phyloP scores from a whole-genome alignment of 2,113 vertebrate species.

The Candoia aspera region DNA sequence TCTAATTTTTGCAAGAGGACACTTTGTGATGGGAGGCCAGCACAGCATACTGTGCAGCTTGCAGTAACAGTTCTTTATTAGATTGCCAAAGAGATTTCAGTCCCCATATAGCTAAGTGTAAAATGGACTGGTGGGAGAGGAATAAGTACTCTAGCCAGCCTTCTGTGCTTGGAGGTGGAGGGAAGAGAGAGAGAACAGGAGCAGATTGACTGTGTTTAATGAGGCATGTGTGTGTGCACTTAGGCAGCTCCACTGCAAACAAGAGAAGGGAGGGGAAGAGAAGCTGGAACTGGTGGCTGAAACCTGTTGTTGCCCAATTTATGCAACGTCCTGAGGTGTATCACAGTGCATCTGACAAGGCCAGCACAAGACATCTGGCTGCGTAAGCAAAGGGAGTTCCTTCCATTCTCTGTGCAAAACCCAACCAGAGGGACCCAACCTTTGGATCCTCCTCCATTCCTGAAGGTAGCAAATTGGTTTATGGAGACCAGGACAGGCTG shows the following conservation, averaged over 20 bases:
- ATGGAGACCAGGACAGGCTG: not conserved
- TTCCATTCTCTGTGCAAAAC: not conserved
- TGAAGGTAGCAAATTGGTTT: not conserved
- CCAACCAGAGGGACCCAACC: not conserved
- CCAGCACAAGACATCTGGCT: not conserved
- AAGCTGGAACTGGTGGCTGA: not conserved
- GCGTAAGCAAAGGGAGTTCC: not conserved
- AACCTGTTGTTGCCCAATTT: not conserved
- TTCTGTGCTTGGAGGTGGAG: not conserved
- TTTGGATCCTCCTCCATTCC: not conserved
- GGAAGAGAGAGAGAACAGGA: not conserved
- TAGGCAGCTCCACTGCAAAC: not conserved
- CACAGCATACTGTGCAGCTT: not conserved
- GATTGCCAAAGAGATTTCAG: not conserved
- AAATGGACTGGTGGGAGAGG: not conserved
- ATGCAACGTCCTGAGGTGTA: not conserved
- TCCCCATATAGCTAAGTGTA: not conserved
- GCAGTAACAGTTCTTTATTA: not conserved
- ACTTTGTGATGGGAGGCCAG: not conserved
- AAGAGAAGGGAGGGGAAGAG: not conserved
- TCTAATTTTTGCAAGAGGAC: not conserved
- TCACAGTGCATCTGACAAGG: not conserved
- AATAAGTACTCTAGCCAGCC: not conserved
- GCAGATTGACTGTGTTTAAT: not conserved
- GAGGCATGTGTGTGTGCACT: not conserved